Evolutionary conservation across 2,797 vertebrate genomes (phyloP).

Genomic region (Eutrigla gurnardus): DNA sequence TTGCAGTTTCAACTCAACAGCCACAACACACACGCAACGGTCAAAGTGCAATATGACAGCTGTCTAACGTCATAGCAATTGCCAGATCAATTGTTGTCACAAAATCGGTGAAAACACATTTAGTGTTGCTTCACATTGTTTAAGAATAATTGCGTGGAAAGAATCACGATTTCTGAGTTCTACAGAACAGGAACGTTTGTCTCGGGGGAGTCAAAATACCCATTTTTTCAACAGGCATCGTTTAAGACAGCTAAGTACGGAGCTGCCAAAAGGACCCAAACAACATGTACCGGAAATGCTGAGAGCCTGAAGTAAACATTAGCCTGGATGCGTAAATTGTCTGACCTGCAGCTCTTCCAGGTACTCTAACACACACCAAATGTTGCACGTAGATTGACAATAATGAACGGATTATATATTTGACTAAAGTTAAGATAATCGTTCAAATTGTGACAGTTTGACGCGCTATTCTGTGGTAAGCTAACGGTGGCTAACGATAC

Average conservation of each 20-base stretch:
- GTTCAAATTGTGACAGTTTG: not conserved
- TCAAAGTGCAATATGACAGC: slow-evolving; percentile 24
- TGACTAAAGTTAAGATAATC: rapidly evolving
- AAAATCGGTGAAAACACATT: rapidly evolving
- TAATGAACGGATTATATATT: not conserved
- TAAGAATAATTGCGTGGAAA: rapidly evolving
- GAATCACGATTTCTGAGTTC: rapidly evolving
- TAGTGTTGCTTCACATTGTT: rapidly evolving
- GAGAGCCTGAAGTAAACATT: slow-evolving; percentile 74
- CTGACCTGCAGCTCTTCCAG: slow-evolving; percentile 55
- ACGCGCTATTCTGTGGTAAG: not conserved
- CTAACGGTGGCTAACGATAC: slow-evolving; percentile 46
- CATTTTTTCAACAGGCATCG: slow-evolving; percentile 59
- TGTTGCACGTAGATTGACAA: not conserved
- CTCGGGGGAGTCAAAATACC: not conserved
- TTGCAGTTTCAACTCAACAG: slow-evolving; percentile 9
- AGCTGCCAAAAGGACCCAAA: slow-evolving; percentile 70
- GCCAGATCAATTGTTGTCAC: slow-evolving; percentile 27
- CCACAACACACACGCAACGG: not conserved
- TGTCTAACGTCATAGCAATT: not conserved
- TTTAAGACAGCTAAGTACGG: slow-evolving; percentile 7
- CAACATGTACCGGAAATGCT: slow-evolving; percentile 68
- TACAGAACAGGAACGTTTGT: rapidly evolving
- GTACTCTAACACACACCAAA: slow-evolving; percentile 44
- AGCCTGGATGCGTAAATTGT: slow-evolving; percentile 37